Conservation (phyloP, 2,797 vertebrate species). For the Typhlichthys eigenmanni region DNA sequence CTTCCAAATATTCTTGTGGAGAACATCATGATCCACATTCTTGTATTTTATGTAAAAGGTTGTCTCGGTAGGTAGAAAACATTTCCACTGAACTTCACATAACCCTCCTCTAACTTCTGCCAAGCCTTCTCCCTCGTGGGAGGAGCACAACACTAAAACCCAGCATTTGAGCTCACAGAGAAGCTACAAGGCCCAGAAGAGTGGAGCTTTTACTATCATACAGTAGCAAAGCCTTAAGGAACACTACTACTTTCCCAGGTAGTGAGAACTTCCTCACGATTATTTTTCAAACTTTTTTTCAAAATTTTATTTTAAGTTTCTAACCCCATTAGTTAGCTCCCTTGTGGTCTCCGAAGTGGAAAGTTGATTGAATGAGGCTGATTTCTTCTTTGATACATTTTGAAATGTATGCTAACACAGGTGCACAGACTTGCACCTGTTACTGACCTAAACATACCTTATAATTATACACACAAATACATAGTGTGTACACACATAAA, state of each 20-base stretch:
- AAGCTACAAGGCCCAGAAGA: slow-evolving; percentile 78
- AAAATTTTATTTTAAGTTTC: slow-evolving; percentile 62
- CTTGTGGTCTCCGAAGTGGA: slow-evolving; percentile 58
- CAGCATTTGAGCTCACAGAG: slow-evolving; percentile 77
- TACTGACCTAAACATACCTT: slow-evolving; percentile 1
- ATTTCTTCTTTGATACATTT: slow-evolving; percentile 64
- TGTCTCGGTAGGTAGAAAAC: slow-evolving; percentile 58
- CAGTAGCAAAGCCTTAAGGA: slow-evolving; percentile 72
- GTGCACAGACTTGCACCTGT: slow-evolving; percentile 21
- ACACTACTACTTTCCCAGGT: slow-evolving; percentile 70
- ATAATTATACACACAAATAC: neutral
- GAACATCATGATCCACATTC: slow-evolving; percentile 70
- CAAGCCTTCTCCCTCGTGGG: slow-evolving; percentile 73
- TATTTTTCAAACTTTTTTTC: slow-evolving; percentile 42
- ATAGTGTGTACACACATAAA: slow-evolving; percentile 1
- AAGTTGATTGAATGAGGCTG: slow-evolving; percentile 69
- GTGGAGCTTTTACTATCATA: slow-evolving; percentile 74
- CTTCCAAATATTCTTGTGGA: slow-evolving; percentile 60
- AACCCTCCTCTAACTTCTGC: slow-evolving; percentile 77
- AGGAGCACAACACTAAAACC: slow-evolving; percentile 74
- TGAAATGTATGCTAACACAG: slow-evolving; percentile 52
- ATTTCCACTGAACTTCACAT: slow-evolving; percentile 76
- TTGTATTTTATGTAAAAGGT: slow-evolving; percentile 73
- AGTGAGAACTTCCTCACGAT: slow-evolving; percentile 73
- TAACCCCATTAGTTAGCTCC: slow-evolving; percentile 65